Conservation (phyloP, 2,888 invertebrate species). For the Eremobia ochroleuca region DNA sequence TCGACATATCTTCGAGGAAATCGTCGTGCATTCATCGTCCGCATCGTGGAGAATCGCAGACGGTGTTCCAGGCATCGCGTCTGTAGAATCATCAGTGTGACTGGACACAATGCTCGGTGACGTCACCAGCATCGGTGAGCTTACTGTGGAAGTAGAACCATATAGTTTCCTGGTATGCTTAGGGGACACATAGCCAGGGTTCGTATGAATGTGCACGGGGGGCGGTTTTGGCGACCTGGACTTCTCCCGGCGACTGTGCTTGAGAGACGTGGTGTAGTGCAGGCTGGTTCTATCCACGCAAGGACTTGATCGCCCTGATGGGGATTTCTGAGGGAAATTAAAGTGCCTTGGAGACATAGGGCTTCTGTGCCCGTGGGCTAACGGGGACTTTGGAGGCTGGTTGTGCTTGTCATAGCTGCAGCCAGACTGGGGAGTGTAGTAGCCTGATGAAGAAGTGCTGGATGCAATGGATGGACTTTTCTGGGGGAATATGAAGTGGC, state of each 20-base stretch:
- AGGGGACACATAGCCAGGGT: conserved; percentile 91
- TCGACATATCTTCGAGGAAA: conserved; percentile 90
- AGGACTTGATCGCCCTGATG: conserved; percentile 87
- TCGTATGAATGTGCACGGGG: conserved; percentile 91
- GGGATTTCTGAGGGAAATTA: conserved; percentile 89
- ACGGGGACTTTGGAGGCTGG: conserved; percentile 87
- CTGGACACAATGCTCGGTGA: conserved; percentile 89
- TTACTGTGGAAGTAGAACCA: conserved; percentile 87
- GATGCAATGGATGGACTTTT: conserved; percentile 90
- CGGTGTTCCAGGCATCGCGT: conserved; percentile 85
- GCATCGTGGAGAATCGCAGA: conserved; percentile 85
- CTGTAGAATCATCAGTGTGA: conserved; percentile 87
- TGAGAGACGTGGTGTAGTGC: conserved; percentile 85
- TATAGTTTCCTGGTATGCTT: conserved; percentile 86
- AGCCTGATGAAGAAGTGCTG: conserved; percentile 90
- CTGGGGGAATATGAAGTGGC: conserved; percentile 90
- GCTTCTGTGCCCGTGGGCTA: conserved; percentile 91
- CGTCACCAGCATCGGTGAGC: conserved; percentile 84
- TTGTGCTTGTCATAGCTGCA: conserved; percentile 88
- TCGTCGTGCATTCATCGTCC: conserved; percentile 87
- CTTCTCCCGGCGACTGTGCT: conserved; percentile 85
- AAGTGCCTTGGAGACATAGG: conserved; percentile 92
- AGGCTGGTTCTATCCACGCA: conserved; percentile 82
- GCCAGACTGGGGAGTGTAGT: conserved; percentile 90
- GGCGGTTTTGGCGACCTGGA: conserved; percentile 88